Base-by-base conservation (phyloP, 2,113 vertebrate genomes). In the Salvelinus alpinus region DNA sequence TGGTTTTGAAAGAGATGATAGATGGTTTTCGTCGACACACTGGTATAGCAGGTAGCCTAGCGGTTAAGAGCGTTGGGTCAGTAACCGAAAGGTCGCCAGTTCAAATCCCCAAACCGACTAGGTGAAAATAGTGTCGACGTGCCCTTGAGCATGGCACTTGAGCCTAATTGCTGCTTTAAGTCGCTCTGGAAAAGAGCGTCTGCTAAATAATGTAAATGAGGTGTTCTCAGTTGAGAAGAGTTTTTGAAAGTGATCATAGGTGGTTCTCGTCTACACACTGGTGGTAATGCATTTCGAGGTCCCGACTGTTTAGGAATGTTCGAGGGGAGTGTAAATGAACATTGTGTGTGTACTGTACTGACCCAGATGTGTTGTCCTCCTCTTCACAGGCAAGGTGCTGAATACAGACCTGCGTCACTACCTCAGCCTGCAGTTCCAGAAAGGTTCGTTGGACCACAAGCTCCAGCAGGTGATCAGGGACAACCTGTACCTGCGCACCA, bases 401-500 rank as follows among this genome's bases (percentile, higher is more conserved):
- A 99, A 99, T 89, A 96, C 96, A 75, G 97, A 99, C 89, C 89
- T 99, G 88, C 95, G 95, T 60, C 97, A 99, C 90, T 99, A 99
- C 91, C 91, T 99, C 93, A 99, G 97, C 87, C 95, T 99, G 84
- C 98, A 99, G 92, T 99, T 99, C 91, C 97, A 99, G 92, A 99
- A 99, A 85, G 98, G 97, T 83, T 99, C 97, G 0, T 85, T 97
- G 92, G 98, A 99, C 91, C 98, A 99, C 81, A 98, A 99, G 87
- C 95, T 99, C 18, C 98, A 99, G 93, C 98, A 99, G 92, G 96
- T 98, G 87, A 99, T 99, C 92, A 94, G 98, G 91, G 98, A 99
- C 92, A 99, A 99, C 91, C 94, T 99, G 82, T 99, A 99, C 91
- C 89, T 99, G 88, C 95, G 98, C 89, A 99, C 98, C 79, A 98